Evolutionary conservation across 1,140 invertebrate species (phyloP), one percentile per base, ranked within the genome.

Genomic region (Magallana ariakensis): DNA sequence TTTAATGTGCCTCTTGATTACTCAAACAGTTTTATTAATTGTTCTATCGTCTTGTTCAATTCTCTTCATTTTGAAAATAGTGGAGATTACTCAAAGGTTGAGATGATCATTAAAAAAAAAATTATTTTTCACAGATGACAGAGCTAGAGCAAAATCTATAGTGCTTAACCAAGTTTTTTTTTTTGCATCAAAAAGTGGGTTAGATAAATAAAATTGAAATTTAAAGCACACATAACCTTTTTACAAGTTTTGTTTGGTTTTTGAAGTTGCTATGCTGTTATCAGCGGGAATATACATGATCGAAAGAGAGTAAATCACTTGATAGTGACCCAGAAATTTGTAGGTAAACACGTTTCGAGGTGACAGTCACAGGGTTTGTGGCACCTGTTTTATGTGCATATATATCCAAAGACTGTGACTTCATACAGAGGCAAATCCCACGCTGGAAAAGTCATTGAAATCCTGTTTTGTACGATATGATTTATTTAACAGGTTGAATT

Each of bases 251-350:
- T 75, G 66, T 75, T 75, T 75, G 22, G 66, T 75, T 33, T 75
- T 75, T 75, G 66, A 75, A 75, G 66, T 75, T 75, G 66, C 66
- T 33, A 75, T 46, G 66, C 66, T 75, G 66, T 75, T 75, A 75
- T 75, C 66, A 75, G 66, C 33, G 9, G 66, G 33, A 26, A 33
- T 75, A 75, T 70, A 22, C 19, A 19, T 75, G 66, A 75, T 75
- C 11, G 9, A 26, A 13, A 75, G 66, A 26, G 66, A 10, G 33
- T 75, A 75, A 75, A 75, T 26, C 22, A 13, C 33, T 46, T 75
- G 33, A 75, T 75, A 75, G 66, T 75, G 66, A 75, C 66, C 66
- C 33, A 75, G 22, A 75, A 75, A 33, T 13, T 75, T 75, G 19
- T 46, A 46, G 33, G 33, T 46, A 46, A 46, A 46, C 33, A 11